Evolutionary conservation across 1,140 invertebrate genomes (phyloP).

Genomic region (Bombus cullumanus): DNA sequence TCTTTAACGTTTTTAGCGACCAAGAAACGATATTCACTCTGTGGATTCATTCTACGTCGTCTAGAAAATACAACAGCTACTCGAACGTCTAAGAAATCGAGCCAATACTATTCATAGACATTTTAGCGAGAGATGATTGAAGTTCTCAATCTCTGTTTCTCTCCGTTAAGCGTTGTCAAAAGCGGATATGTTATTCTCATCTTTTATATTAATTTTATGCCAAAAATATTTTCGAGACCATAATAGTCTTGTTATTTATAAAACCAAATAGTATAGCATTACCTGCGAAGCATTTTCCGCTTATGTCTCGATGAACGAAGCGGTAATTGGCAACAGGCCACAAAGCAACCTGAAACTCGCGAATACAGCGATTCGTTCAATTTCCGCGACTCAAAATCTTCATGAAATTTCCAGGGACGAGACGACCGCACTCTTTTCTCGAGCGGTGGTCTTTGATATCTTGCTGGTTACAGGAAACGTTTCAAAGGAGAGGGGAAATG

Average conservation of each 20-base stretch:
- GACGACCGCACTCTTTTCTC: not conserved
- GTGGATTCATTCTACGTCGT: too few relatives aligned
- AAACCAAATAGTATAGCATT: too few relatives aligned
- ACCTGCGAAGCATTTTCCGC: too few relatives aligned
- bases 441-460: slow-evolving; percentile 5
- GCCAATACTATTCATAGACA: not conserved
- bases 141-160: not conserved
- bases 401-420: slow-evolving; percentile 20
- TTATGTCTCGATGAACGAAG: not conserved
- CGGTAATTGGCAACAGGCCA: not conserved
- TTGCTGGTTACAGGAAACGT: slow-evolving; percentile 17
- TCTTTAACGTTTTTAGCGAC: too few relatives aligned
- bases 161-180: not conserved
- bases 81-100: not conserved
- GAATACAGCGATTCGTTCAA: not conserved
- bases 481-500: slow-evolving; percentile 58
- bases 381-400: slow-evolving; percentile 38
- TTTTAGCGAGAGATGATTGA: too few relatives aligned
- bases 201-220: too few relatives aligned
- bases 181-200: too few relatives aligned
- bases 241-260: too few relatives aligned
- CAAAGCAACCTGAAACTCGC: not conserved
- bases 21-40: too few relatives aligned
- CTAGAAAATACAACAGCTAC: too few relatives aligned
- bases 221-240: too few relatives aligned